These are phyloP conservation scores for Harmothoe impar DNA, from an alignment of 2,888 invertebrate genomes.

Conservation along the genomic window DNA sequence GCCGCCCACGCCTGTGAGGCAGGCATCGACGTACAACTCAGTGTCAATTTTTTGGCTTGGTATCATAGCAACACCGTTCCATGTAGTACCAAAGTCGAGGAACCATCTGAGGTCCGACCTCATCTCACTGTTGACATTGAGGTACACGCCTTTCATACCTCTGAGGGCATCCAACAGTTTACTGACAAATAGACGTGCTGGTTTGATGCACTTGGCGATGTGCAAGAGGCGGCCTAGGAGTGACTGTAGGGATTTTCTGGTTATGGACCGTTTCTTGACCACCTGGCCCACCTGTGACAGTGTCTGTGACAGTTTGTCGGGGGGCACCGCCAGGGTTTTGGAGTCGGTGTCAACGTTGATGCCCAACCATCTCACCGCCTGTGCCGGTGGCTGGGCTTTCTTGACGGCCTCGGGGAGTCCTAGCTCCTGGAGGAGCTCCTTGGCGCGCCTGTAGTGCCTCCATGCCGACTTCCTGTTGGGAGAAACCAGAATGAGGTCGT, in stretches of 20 bases:
- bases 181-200: background rate
- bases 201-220: background rate
- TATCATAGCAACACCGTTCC: background rate
- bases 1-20: background rate
- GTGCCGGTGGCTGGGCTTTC: background rate
- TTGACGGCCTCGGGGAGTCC: background rate
- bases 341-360: background rate
- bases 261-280: background rate
- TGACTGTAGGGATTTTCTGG: background rate
- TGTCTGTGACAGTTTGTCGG: background rate
- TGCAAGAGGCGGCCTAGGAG: background rate
- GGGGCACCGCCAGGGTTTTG: background rate
- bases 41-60: background rate
- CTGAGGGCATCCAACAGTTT: background rate
- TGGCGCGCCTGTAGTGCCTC: background rate
- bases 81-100: background rate
- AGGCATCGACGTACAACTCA: conserved; percentile 4
- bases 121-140: background rate
- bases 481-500: background rate
- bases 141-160: background rate
- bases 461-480: background rate
- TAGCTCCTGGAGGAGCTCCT: background rate
- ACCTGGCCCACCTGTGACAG: background rate
- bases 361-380: background rate
- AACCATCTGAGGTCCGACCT: too few relatives aligned